Base-by-base conservation (phyloP, 2,888 invertebrate genomes). In the Baronia brevicornis region DNA sequence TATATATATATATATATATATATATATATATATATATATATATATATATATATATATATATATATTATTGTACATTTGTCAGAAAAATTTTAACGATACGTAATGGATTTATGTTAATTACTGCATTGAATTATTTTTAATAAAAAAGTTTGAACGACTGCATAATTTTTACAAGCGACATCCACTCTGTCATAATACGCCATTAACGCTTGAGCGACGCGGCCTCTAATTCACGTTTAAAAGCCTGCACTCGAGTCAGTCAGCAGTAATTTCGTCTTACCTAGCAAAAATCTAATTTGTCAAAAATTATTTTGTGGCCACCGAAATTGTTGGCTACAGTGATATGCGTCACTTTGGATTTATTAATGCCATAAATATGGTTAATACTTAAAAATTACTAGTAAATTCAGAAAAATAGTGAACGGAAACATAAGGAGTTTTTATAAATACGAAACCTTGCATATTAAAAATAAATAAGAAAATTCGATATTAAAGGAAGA, bases 231-330 rank as follows among this genome's bases (percentile, higher is more conserved):
- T 79, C 75, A 56, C 62, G 70, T 79, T 80, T 82, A 84, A 84
- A 82, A 84, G 84, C 84, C 66, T 82, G 84, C 82, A 82, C 82
- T 84, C 60, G 70, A 70, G 63, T 78, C 71, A 70, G 84, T 82
- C 84, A 61, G 60, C 66, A 58, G 60, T 79, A 82, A 84, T 84
- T 82, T 80, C 60, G 75, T 74, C 78, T 79, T 71, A 73, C 65
- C 72, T 61, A 64, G 64, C 72, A 73, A 78, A 75, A 84, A 82
- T 82, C 72, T 78, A 80, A 84, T 84, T 84, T 84, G 70, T 82
- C 84, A 82, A 77, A 60, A 62, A 62, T 59, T 60, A 63, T 51
- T 58, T 61, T 68, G 72, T 50, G 66, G 63, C 63, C 50, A 65
- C 58, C 60, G 46, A 54, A 60, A 59, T 46, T 53, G 48, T 48